A percentile compares a stretch with the other conserved stretches of the same genome.
Conservation (phyloP, 2,113 vertebrate species). For the Glaucidium brasilianum region DNA sequence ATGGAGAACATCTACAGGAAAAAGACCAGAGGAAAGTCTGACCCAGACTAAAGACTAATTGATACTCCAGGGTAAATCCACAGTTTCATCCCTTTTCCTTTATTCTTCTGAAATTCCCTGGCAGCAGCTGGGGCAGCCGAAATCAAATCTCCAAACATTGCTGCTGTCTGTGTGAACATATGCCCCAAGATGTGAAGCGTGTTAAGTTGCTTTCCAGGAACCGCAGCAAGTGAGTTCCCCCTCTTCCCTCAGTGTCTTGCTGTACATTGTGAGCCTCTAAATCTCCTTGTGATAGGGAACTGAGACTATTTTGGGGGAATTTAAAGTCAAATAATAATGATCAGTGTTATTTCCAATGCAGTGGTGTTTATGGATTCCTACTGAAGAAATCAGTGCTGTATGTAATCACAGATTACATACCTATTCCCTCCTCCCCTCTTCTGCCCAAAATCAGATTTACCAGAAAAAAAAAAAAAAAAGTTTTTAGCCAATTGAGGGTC, state of each 20-base stretch:
- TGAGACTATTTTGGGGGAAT: not conserved
- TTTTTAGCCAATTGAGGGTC: not conserved
- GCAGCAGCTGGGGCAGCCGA: not conserved
- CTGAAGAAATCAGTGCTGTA: not conserved
- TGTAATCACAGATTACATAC: not conserved
- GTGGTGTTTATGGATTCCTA: not conserved
- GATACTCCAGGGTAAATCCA: not conserved
- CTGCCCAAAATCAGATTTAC: not conserved
- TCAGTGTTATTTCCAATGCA: not conserved
- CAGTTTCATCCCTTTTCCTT: not conserved
- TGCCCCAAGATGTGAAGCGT: not conserved
- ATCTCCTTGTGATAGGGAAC: not conserved
- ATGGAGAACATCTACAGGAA: not conserved
- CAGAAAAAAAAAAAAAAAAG: not conserved
- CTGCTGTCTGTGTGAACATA: not conserved
- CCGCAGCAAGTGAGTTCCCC: accelerated
- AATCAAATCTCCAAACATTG: not conserved
- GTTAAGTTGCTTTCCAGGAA: not conserved
- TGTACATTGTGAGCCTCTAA: accelerated
- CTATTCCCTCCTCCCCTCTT: not conserved
- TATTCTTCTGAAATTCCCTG: not conserved
- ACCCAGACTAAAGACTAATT: not conserved
- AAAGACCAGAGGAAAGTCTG: not conserved
- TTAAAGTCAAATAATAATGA: not conserved
- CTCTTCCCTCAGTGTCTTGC: not conserved